phyloP scores from a whole-genome alignment of 2,888 invertebrate species.

The Tuberolachnus salignus region DNA sequence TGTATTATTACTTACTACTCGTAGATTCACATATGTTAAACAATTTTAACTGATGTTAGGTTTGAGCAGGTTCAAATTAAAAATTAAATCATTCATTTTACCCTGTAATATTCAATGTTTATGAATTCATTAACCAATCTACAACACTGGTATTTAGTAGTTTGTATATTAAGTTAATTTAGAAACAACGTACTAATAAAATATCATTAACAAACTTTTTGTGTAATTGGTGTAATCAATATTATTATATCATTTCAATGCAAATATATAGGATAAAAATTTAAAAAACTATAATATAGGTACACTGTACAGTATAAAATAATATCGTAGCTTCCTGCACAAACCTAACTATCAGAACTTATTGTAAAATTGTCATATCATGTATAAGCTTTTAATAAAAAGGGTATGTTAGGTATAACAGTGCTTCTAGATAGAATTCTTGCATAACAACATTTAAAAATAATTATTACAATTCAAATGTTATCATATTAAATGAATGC shows the following conservation, averaged over 20 bases:
- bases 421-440: slow-evolving; percentile 33
- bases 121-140: too few species aligned
- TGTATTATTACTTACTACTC: neutral
- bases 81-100: neutral
- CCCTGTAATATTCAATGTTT: too few species aligned
- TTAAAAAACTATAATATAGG: too few species aligned
- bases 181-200: too few species aligned
- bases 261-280: too few species aligned
- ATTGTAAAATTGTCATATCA: slow-evolving; percentile 15
- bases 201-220: too few species aligned
- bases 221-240: too few species aligned
- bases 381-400: slow-evolving; percentile 38
- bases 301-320: too few species aligned
- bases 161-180: too few species aligned
- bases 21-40: slow-evolving; percentile 19
- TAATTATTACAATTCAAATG: neutral
- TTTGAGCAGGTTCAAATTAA: slow-evolving; percentile 9
- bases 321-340: slow-evolving; percentile 1
- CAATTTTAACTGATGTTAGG: neutral
- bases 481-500: neutral
- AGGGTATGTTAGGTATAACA: slow-evolving; percentile 12
- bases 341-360: slow-evolving; percentile 23
- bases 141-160: too few species aligned
- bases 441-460: slow-evolving; percentile 28
- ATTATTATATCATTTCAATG: too few species aligned